These are phyloP conservation scores for Eurytoma californica DNA, from an alignment of 2,888 invertebrate genomes.

Conservation along the genomic window DNA sequence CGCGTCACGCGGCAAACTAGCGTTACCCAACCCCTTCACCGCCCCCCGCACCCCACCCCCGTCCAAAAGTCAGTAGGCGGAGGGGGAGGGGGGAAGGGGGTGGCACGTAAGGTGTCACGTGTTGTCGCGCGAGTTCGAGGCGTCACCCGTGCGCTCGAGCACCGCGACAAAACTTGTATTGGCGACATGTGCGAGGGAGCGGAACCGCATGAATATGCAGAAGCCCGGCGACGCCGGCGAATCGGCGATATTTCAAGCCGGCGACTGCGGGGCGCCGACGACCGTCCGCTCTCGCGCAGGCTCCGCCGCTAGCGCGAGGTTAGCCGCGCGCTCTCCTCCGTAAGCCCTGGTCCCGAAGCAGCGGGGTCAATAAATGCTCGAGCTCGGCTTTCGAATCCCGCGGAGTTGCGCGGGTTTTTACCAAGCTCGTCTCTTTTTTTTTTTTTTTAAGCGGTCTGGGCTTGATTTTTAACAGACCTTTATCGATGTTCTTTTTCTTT, in stretches of 20 bases:
- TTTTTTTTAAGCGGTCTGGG: too few relatives aligned
- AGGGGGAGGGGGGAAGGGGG: background rate
- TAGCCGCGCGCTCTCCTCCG: background rate
- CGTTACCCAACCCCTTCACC: background rate
- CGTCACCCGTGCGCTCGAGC: background rate
- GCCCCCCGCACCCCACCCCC: background rate
- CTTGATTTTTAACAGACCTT: too few relatives aligned
- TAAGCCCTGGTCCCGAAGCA: background rate
- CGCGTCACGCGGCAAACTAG: slow-evolving; percentile 9
- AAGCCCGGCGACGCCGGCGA: slow-evolving; percentile 63
- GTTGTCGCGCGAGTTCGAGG: slow-evolving; percentile 24
- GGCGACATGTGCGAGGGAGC: slow-evolving; percentile 64
- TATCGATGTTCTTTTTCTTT: too few relatives aligned
- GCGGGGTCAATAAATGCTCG: slow-evolving; percentile 45
- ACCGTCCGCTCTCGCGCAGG: background rate
- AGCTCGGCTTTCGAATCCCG: background rate
- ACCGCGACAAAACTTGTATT: slow-evolving; percentile 58
- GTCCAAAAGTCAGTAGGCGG: slow-evolving; percentile 6
- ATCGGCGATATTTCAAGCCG: slow-evolving; percentile 66
- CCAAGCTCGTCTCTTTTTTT: too few relatives aligned
- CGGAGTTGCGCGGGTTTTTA: slow-evolving; percentile 3
- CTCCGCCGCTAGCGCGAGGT: slow-evolving; percentile 1
- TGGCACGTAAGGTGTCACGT: slow-evolving; percentile 54
- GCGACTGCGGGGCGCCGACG: slow-evolving; percentile 20
- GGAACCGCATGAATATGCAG: slow-evolving; percentile 68